Base-by-base conservation (phyloP, 2,888 invertebrate species). In the Hirtodrosophila trivittata region DNA sequence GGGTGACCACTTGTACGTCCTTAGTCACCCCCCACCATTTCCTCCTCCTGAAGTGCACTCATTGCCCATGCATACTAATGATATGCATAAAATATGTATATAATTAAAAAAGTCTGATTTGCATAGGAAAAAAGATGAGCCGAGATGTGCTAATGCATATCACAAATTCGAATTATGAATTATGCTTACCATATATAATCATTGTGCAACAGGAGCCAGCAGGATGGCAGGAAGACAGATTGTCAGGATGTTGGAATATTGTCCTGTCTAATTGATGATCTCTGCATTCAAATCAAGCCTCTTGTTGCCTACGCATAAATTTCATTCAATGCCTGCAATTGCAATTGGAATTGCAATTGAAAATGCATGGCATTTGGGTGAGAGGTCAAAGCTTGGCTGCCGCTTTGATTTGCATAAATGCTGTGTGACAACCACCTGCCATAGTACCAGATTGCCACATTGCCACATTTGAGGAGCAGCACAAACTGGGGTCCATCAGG, bases 1-100 rank as follows among this genome's bases (percentile, higher is more conserved):
- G n/a, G n/a, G n/a, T 21, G 8, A 13, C 37, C 37, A 12, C 28
- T 37, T 9, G 7, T 3, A 13, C 13, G 9, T 8, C 1, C 3
- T 38, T 7, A 4, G 9, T 9, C 28, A 8, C 7, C 28, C 5
- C 9, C 28, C 1, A 28, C 1, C 28, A 28, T 47, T 35, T 25
- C 43, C 25, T 45, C 50, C 30, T 51, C 28, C 41, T 45, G 25
- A 54, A 75, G 75, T 46, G 62, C 58, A 50, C 71, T 67, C 76
- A 64, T 71, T 77, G 37, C n/a, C 66, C 63, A 71, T 75, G 68
- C 73, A 80, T 76, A 60, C 76, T 76, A 76, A 80, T 80, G 67
- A 65, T 49, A 58, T 76, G 73, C 73, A 80, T 72, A 46, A 65
- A 73, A 68, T 76, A 65, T 76, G 51, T 60, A 49, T 75, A 59